A percentile compares a stretch with the other conserved stretches of the same genome.
Evolutionary conservation across 1,140 invertebrate genomes (phyloP).

Genomic region (Penaeus indicus): DNA sequence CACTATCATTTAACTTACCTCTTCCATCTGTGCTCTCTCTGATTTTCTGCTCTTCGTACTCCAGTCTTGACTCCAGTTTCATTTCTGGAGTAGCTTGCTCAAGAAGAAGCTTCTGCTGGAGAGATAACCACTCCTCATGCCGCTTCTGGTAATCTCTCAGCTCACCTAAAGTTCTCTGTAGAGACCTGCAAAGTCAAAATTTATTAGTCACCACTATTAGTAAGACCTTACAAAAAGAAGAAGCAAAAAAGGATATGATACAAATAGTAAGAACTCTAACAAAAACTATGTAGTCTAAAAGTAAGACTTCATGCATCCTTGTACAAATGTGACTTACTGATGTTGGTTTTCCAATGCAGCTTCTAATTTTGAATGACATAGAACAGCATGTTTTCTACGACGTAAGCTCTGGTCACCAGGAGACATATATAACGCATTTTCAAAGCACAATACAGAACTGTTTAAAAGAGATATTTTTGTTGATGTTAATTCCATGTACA

Average conservation of each 20-base stretch:
- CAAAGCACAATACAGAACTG: constrained; percentile 76
- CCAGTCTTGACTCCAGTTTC: constrained; percentile 71
- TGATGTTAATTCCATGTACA: background rate
- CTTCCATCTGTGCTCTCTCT: constrained; percentile 68
- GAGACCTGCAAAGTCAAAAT: constrained; percentile 71
- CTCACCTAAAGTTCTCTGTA: constrained; percentile 78
- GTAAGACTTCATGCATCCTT: background rate
- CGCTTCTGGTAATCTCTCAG: constrained; percentile 78
- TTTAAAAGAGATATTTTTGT: constrained; percentile 11
- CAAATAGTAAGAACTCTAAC: background rate
- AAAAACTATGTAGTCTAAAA: constrained; percentile 20
- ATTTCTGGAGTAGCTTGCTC: constrained; percentile 75
- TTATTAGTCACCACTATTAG: constrained; percentile 43
- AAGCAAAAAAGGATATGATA: background rate
- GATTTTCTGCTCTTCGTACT: constrained; percentile 72
- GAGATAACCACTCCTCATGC: constrained; percentile 77
- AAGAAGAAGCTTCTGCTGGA: constrained; percentile 76
- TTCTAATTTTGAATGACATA: constrained; percentile 80
- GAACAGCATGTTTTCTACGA: constrained; percentile 77
- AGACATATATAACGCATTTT: constrained; percentile 79
- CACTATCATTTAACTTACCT: constrained; percentile 54
- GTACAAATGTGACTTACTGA: constrained; percentile 73
- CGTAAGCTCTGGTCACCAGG: constrained; percentile 75
- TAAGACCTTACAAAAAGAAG: background rate
- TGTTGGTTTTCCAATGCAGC: constrained; percentile 77